A percentile compares a stretch with the other conserved stretches of the same genome.
Conservation (phyloP, 1,140 invertebrate species). For the Dermatophagoides farinae region DNA sequence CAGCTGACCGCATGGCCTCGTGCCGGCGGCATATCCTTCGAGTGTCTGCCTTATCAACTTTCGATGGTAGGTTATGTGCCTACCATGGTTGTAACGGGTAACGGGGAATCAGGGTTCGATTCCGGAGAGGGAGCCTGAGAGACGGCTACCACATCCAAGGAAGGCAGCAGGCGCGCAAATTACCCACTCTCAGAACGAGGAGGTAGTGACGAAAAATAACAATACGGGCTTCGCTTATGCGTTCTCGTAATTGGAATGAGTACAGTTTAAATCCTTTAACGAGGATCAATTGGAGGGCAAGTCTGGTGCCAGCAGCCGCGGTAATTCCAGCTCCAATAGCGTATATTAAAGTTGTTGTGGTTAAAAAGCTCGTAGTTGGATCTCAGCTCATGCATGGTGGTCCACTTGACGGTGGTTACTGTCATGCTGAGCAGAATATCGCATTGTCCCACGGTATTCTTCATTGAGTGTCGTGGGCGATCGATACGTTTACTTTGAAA, state of each 20-base stretch:
- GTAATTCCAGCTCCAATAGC: too few relatives aligned
- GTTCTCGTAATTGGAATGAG: too few relatives aligned
- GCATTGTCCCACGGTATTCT: constrained; percentile 23
- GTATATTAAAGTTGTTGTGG: too few relatives aligned
- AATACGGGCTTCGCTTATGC: too few relatives aligned
- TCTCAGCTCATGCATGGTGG: constrained; percentile 21
- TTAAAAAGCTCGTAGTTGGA: too few relatives aligned
- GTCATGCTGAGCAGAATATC: constrained; percentile 2
- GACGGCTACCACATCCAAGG: constrained; percentile 78
- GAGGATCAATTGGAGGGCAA: too few relatives aligned
- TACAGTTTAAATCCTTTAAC: too few relatives aligned
- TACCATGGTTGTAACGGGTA: constrained; percentile 30
- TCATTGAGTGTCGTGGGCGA: constrained; percentile 25
- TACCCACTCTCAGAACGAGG: constrained; percentile 37
- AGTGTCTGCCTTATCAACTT: not conserved
- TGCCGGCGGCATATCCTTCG: not conserved
- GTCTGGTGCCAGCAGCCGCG: too few relatives aligned
- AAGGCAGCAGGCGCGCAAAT: constrained; percentile 72
- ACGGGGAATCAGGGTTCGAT: constrained; percentile 36
- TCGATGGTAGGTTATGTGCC: too few relatives aligned
- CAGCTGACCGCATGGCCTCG: not conserved
- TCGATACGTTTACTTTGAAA: constrained; percentile 46
- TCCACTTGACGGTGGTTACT: constrained; percentile 27
- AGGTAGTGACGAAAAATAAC: too few relatives aligned
- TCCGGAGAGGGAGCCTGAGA: constrained; percentile 57